phyloP scores from a whole-genome alignment of 2,113 vertebrate species.

The Clarias batrachus region DNA sequence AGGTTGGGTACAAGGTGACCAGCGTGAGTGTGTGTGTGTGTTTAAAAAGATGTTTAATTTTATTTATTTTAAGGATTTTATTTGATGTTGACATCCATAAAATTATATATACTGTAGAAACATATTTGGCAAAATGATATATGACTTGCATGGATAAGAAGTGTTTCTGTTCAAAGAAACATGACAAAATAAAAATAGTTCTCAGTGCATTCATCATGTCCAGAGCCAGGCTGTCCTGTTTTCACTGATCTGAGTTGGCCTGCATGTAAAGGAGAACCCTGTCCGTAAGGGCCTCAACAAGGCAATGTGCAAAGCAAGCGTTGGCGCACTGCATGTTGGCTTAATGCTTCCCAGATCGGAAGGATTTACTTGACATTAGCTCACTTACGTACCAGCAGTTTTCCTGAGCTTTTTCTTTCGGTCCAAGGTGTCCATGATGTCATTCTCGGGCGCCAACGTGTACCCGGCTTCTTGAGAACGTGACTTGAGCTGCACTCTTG shows the following conservation, averaged over 20 bases:
- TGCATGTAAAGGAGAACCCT: neutral
- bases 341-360: slow-evolving; percentile 30
- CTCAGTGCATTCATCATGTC: neutral
- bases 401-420: slow-evolving; percentile 12
- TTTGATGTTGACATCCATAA: neutral
- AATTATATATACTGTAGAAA: neutral
- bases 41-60: no score
- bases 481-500: neutral
- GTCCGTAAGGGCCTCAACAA: neutral
- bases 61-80: neutral
- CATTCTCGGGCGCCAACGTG: slow-evolving; percentile 26
- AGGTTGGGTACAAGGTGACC: no score
- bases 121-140: neutral
- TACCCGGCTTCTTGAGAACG: neutral
- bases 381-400: slow-evolving; percentile 10
- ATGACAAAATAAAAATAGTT: neutral
- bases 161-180: neutral
- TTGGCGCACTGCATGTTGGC: neutral
- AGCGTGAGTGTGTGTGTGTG: neutral
- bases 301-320: neutral
- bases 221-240: neutral
- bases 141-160: neutral
- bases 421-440: slow-evolving; percentile 40
- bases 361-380: slow-evolving; percentile 32
- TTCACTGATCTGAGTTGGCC: neutral